phyloP scores from a whole-genome alignment of 2,113 vertebrate genomes.

The Tragulus kanchil region DNA sequence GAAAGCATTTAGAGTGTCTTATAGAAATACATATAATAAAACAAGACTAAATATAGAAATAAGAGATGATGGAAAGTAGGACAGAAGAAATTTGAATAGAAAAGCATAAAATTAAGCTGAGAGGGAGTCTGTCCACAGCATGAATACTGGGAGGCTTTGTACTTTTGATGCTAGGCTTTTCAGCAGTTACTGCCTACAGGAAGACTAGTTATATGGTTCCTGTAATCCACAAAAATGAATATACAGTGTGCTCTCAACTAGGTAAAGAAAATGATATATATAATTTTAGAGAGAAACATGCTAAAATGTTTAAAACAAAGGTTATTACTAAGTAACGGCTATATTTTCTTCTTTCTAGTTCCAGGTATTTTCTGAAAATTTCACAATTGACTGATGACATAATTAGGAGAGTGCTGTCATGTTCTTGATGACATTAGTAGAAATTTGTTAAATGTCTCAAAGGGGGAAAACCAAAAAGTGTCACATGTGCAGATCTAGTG shows the following conservation, averaged over 20 bases:
- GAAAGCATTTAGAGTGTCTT: constrained; percentile 36
- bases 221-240: constrained; percentile 36
- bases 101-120: constrained; percentile 67
- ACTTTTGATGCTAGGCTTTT: constrained; percentile 35
- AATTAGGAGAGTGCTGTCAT: constrained; percentile 14
- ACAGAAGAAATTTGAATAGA: constrained; percentile 64
- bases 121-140: constrained; percentile 28
- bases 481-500: neutral
- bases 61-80: constrained; percentile 63
- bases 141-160: neutral
- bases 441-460: neutral
- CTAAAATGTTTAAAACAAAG: neutral
- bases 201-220: neutral
- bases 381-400: constrained; percentile 4
- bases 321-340: neutral
- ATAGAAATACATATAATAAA: constrained; percentile 62
- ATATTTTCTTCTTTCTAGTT: neutral
- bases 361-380: constrained; percentile 39
- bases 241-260: constrained; percentile 4
- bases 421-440: constrained; percentile 10
- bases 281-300: neutral
- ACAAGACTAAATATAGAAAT: constrained; percentile 69
- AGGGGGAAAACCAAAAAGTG: neutral
- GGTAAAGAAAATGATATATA: neutral
- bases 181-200: neutral